These are phyloP conservation scores for Ceyx margarethae DNA, from an alignment of 2,113 vertebrate species.

Conservation along the genomic window DNA sequence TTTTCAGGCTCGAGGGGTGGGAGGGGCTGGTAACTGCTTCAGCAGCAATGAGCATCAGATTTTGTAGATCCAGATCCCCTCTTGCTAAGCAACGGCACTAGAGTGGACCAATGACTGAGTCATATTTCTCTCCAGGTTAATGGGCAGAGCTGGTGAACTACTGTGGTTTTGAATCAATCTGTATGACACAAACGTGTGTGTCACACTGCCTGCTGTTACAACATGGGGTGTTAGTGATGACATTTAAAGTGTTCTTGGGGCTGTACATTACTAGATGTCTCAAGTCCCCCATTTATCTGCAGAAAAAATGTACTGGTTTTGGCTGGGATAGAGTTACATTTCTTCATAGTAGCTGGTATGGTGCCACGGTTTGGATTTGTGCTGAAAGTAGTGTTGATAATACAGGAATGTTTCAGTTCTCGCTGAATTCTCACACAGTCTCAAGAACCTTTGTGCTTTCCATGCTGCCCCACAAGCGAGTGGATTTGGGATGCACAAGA, in stretches of 20 bases:
- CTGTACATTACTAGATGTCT: background rate
- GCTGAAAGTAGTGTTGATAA: background rate
- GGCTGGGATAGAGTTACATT: background rate
- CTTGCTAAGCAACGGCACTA: background rate
- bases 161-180: background rate
- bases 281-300: background rate
- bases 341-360: background rate
- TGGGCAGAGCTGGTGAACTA: background rate
- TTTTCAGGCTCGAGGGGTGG: background rate
- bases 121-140: background rate
- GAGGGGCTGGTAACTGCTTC: no score
- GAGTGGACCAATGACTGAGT: background rate
- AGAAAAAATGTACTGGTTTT: background rate
- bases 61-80: background rate
- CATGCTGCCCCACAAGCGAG: accelerated
- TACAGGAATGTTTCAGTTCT: background rate
- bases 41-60: accelerated
- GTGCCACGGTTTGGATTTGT: background rate
- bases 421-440: accelerated
- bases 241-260: background rate
- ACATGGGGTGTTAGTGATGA: accelerated
- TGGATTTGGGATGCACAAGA: background rate
- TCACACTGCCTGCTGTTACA: background rate
- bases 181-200: background rate
- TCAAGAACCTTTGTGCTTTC: background rate